These are phyloP conservation scores for Columba janthina DNA, from an alignment of 2,113 vertebrate species.

Conservation along the genomic window DNA sequence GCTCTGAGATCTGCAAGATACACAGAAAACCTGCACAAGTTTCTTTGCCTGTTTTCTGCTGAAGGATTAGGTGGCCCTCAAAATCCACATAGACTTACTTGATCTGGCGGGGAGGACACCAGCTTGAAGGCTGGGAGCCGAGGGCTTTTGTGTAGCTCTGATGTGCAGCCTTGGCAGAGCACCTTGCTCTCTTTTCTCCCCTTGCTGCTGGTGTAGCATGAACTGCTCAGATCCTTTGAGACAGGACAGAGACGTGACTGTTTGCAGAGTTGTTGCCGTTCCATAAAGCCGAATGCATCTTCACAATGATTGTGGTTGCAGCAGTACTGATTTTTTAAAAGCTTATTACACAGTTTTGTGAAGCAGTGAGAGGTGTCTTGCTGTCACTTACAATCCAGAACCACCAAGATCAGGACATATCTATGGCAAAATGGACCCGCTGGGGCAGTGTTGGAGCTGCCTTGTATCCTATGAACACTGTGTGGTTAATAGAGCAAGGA, in stretches of 20 bases:
- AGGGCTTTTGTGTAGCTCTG: neutral
- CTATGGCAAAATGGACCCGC: neutral
- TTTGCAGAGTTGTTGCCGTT: neutral
- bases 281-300: neutral
- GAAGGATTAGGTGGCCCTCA: neutral
- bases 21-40: neutral
- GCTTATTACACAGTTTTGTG: neutral
- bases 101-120: neutral
- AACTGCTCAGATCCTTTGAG: neutral
- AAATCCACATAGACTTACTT: neutral
- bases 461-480: neutral
- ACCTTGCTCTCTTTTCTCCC: neutral
- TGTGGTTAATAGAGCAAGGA: neutral
- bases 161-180: neutral
- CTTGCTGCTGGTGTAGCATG: rapidly evolving
- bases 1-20: neutral
- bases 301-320: neutral
- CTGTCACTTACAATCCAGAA: neutral
- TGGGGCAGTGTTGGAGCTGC: neutral
- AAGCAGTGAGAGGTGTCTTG: neutral
- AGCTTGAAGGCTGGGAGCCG: neutral
- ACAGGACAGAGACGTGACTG: neutral
- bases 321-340: neutral
- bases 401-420: neutral
- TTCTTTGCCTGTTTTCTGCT: neutral